Evolutionary conservation across 2,797 vertebrate genomes (phyloP).

Genomic region (Poeciliopsis paucimaculata): DNA sequence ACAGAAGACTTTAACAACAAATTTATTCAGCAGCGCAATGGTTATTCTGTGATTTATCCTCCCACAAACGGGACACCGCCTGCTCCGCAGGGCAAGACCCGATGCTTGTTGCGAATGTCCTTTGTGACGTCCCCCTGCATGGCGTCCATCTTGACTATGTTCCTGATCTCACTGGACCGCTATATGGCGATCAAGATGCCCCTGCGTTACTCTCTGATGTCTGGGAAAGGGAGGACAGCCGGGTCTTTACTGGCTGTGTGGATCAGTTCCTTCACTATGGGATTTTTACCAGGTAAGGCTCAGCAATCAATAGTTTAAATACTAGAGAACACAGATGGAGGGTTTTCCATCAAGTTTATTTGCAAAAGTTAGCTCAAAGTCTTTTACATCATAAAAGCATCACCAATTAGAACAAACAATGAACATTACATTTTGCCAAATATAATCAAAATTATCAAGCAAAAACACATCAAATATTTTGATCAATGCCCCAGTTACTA

Average conservation of each 20-base stretch:
- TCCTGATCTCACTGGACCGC: constrained; percentile 89
- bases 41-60: too few species aligned
- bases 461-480: too few species aligned
- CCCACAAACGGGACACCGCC: constrained; percentile 4
- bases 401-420: too few species aligned
- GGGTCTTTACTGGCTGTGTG: constrained; percentile 80
- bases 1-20: constrained; percentile 75
- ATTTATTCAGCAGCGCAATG: not conserved
- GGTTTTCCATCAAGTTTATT: too few species aligned
- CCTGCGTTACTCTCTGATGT: constrained; percentile 84
- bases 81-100: constrained; percentile 51
- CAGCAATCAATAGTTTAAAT: not conserved
- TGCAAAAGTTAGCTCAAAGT: too few species aligned
- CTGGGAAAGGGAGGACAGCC: constrained; percentile 70
- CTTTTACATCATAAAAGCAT: too few species aligned
- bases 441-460: too few species aligned
- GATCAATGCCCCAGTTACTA: too few species aligned
- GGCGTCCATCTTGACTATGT: constrained; percentile 91
- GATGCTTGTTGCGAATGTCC: constrained; percentile 87
- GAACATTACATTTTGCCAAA: too few species aligned
- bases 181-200: constrained; percentile 90
- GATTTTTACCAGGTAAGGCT: constrained; percentile 84
- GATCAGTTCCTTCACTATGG: constrained; percentile 79
- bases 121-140: constrained; percentile 84
- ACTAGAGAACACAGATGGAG: not conserved